Conservation (phyloP, 2,888 invertebrate genomes). For the Dryobotodes eremita region DNA sequence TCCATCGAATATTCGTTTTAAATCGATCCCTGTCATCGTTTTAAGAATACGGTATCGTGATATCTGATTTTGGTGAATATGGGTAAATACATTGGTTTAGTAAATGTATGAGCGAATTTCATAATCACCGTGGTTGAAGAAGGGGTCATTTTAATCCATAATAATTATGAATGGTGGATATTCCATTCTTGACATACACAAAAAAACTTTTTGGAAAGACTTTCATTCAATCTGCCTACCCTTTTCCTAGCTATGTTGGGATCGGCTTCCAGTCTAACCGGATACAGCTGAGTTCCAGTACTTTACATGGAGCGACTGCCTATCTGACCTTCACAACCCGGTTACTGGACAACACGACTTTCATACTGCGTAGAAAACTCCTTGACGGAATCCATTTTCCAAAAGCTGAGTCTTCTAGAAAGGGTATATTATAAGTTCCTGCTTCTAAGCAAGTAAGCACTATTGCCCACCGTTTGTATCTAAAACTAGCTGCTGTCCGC, state of each 20-base stretch:
- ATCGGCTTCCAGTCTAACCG: too few species aligned
- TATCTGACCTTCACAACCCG: too few species aligned
- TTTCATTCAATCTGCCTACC: neutral
- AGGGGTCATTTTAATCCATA: neutral
- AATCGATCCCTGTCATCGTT: slow-evolving; percentile 44
- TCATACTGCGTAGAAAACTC: neutral
- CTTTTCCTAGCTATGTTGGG: too few species aligned
- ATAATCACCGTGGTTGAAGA: neutral
- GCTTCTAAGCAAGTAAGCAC: neutral
- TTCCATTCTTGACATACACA: neutral
- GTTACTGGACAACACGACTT: neutral
- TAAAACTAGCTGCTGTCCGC: too few species aligned
- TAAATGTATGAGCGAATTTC: neutral
- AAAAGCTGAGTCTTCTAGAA: neutral
- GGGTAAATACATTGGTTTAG: neutral
- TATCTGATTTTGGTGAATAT: neutral
- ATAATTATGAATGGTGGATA: neutral
- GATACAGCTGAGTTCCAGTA: too few species aligned
- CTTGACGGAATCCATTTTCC: neutral
- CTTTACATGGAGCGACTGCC: too few species aligned
- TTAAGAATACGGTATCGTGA: slow-evolving; percentile 2
- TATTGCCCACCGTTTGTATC: neutral
- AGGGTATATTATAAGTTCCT: too few species aligned
- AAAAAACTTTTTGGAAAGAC: neutral
- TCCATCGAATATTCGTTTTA: slow-evolving; percentile 46